A percentile compares a stretch with the other conserved stretches of the same genome.
Conservation (phyloP, 2,888 invertebrate species). For the Leucoptera coffeella region DNA sequence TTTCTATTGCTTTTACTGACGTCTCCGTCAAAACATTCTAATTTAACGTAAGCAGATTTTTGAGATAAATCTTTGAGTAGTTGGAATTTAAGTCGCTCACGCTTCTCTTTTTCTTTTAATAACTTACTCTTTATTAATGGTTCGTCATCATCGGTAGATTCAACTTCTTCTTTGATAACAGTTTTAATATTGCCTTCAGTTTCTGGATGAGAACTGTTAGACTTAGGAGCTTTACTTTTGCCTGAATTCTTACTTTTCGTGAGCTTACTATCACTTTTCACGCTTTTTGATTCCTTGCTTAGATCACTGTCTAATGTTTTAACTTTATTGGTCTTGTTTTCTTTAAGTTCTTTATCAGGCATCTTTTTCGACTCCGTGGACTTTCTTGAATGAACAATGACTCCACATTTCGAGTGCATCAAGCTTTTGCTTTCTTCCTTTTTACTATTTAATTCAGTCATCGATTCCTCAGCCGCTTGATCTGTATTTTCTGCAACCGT, state of each 20-base stretch:
- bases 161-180: constrained; percentile 25
- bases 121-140: constrained; percentile 37
- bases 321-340: neutral
- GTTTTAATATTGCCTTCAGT: constrained; percentile 13
- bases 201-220: constrained; percentile 9
- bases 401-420: no score
- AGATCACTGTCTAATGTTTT: neutral
- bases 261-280: constrained; percentile 3
- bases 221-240: constrained; percentile 11
- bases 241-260: constrained; percentile 11
- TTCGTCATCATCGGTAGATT: constrained; percentile 38
- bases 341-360: no score
- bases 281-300: constrained; percentile 2
- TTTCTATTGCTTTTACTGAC: constrained; percentile 30
- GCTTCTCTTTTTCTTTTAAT: constrained; percentile 30
- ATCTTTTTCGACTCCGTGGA: neutral
- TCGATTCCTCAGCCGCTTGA: constrained; percentile 9
- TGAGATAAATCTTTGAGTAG: constrained; percentile 37
- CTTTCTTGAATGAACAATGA: neutral
- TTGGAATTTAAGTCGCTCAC: constrained; percentile 28
- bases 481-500: constrained; percentile 23
- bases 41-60: constrained; percentile 41
- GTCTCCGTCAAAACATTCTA: constrained; percentile 43
- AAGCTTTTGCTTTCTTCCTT: constrained; percentile 13
- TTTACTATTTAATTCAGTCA: constrained; percentile 11